These are phyloP conservation scores for Slavum lentiscoides DNA, from an alignment of 2,888 invertebrate genomes.

Conservation along the genomic window DNA sequence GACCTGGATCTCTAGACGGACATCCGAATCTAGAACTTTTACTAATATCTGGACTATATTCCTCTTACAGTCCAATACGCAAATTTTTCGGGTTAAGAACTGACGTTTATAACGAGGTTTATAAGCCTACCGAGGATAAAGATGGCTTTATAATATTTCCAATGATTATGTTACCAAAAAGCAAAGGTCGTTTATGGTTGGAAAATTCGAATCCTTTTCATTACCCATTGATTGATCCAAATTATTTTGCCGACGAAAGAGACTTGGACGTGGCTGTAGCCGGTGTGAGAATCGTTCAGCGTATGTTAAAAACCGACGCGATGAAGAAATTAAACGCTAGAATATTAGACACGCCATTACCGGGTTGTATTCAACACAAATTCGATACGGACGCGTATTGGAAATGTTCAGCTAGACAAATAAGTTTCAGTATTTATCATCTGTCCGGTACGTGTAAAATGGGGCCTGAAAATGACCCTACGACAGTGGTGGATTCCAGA, in stretches of 20 bases:
- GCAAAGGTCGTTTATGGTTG: constrained; percentile 70
- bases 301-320: constrained; percentile 66
- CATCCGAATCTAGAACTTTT: constrained; percentile 71
- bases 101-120: constrained; percentile 61
- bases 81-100: constrained; percentile 64
- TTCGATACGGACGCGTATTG: constrained; percentile 69
- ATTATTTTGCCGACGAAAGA: constrained; percentile 67
- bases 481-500: constrained; percentile 65
- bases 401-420: constrained; percentile 67
- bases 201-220: constrained; percentile 68
- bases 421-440: constrained; percentile 70
- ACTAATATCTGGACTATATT: constrained; percentile 65
- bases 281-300: constrained; percentile 65
- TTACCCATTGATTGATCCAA: constrained; percentile 70
- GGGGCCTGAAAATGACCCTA: constrained; percentile 63
- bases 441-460: constrained; percentile 66
- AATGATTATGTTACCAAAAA: constrained; percentile 70
- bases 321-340: constrained; percentile 66
- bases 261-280: constrained; percentile 69
- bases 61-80: constrained; percentile 61
- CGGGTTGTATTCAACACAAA: constrained; percentile 64
- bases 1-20: constrained; percentile 64
- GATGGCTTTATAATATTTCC: constrained; percentile 67
- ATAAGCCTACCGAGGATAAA: constrained; percentile 60
- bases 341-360: constrained; percentile 64